Evolutionary conservation across 2,113 vertebrate genomes (phyloP), one percentile per base, ranked within the genome.

Genomic region (Carassius auratus): DNA sequence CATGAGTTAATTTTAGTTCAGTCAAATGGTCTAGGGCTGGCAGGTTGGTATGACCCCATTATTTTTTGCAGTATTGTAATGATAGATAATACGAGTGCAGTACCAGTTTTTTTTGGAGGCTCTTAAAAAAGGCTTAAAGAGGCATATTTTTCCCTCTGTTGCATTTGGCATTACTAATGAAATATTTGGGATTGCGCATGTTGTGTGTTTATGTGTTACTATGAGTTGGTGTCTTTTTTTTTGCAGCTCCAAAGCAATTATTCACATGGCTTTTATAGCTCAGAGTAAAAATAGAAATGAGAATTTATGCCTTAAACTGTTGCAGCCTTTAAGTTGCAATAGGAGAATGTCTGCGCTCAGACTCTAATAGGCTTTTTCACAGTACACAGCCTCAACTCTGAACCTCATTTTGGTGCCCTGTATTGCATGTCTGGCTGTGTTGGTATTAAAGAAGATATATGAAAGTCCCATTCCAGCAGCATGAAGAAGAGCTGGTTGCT

Each of bases 381-480:
- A 50, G 36, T 36, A 19, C 12, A 61, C 30, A 50, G 21, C 23
- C 19, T 26, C 30, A 59, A 50, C 55, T 36, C 55, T 62, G 33
- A 33, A 84, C 50, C n/a, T 84, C 23, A 71, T 78, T 86, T 78
- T 71, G 48, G 62, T 55, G 42, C 62, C 23, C 30, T 21, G 10
- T 82, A 55, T 48, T 85, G 26, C 75, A 59, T 71, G 30, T 83
- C 66, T 50, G 48, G 17, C 45, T 55, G n/a, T 82, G 45, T 23
- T 19, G 62, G 75, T 61, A 62, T 86, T 86, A 66, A 48, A 84
- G 75, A 26, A 81, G 87, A 75, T 84, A 5, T 76, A 57, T 77
- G 78, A 83, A 78, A 19, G 33, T 82, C 30, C 30, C 42, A 55
- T 68, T 83, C 61, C 78, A 55, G 45, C 83, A 66, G 85, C n/a